These are phyloP conservation scores for Enoplosus armatus DNA, from an alignment of 2,797 vertebrate species.

Conservation along the genomic window DNA sequence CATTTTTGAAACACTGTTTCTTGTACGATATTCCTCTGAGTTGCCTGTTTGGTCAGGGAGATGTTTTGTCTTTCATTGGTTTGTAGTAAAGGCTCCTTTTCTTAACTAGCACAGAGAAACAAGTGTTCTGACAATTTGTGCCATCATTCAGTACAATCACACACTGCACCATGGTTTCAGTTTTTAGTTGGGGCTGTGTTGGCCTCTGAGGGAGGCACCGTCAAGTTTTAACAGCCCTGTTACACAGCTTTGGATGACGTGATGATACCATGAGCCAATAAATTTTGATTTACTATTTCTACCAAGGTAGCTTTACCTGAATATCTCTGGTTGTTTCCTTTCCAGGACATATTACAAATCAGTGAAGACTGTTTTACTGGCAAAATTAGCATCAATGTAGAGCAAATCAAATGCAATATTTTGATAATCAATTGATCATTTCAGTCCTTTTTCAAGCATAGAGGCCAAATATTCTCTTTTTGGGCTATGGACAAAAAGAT, in stretches of 20 bases:
- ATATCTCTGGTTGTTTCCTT: neutral
- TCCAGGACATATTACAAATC: neutral
- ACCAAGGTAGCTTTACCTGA: neutral
- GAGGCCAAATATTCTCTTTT: neutral
- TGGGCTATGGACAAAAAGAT: too few species aligned
- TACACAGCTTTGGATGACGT: conserved; percentile 6
- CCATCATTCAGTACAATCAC: conserved; percentile 43
- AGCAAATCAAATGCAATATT: too few species aligned
- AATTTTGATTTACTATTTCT: conserved; percentile 2
- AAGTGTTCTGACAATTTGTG: conserved; percentile 58
- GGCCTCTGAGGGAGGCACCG: neutral
- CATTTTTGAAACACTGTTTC: conserved; percentile 60
- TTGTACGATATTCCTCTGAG: conserved; percentile 56
- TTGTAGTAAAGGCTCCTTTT: conserved; percentile 60
- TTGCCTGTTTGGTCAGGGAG: conserved; percentile 45
- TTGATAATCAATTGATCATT: too few species aligned
- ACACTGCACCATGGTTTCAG: conserved; percentile 20
- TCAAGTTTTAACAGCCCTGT: conserved; percentile 16
- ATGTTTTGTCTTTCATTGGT: conserved; percentile 59
- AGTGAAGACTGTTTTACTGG: neutral
- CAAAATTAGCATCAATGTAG: neutral
- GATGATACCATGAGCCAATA: neutral
- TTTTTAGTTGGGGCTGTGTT: conserved; percentile 24
- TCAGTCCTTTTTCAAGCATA: neutral
- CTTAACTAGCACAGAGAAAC: conserved; percentile 42